These are phyloP conservation scores for Esox masquinongy DNA, from an alignment of 2,797 vertebrate genomes.

Conservation along the genomic window DNA sequence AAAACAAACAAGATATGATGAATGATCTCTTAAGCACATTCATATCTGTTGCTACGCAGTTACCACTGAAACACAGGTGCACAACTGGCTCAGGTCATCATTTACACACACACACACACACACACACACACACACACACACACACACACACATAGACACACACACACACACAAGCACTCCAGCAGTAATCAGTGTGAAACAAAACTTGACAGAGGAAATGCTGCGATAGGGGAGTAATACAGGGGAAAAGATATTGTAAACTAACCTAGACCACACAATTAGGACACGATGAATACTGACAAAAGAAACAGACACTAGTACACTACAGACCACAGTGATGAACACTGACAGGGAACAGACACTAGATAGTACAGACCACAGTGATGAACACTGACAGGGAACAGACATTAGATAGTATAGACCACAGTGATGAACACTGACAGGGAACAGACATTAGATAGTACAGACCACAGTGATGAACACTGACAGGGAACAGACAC, in stretches of 20 bases:
- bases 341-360: too few species aligned
- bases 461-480: too few species aligned
- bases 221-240: conserved; percentile 54
- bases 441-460: neutral
- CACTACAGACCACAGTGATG: too few species aligned
- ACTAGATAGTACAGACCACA: too few species aligned
- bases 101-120: conserved; percentile 20
- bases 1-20: conserved; percentile 1
- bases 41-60: neutral
- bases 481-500: too few species aligned
- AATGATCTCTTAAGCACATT: neutral
- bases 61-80: neutral
- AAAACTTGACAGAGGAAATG: conserved; percentile 50
- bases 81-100: neutral
- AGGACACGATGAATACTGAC: too few species aligned
- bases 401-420: too few species aligned
- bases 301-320: too few species aligned
- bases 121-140: conserved; percentile 24
- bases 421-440: neutral
- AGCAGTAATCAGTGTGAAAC: conserved; percentile 65
- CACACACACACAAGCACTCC: conserved; percentile 33
- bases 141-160: conserved; percentile 25
- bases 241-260: conserved; percentile 36
- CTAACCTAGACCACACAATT: neutral
- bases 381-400: too few species aligned